phyloP scores from a whole-genome alignment of 92 coral and sea anemone genomes.

The Bergia sp. region DNA sequence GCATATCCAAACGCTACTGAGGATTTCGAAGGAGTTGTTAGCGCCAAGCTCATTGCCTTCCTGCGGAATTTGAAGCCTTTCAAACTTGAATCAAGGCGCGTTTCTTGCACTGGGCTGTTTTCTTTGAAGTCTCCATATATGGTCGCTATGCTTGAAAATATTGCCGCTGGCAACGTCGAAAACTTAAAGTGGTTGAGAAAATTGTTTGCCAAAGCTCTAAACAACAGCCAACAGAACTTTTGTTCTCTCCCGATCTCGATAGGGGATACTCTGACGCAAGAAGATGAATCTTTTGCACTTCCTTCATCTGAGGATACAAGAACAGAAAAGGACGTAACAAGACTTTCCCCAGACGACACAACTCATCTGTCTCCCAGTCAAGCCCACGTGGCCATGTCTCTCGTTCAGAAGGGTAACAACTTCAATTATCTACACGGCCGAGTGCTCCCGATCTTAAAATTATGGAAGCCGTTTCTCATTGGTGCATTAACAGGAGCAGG shows the following conservation, averaged over 20 bases:
- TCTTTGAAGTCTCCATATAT: conserved; percentile 31
- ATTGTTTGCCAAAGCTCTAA: not conserved
- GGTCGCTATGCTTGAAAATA: not conserved
- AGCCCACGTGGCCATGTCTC: not conserved
- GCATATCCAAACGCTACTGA: conserved; percentile 22
- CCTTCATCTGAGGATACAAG: not conserved
- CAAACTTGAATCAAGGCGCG: not conserved
- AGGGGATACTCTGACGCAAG: not conserved
- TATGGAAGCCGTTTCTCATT: conserved; percentile 29
- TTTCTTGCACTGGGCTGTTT: not conserved
- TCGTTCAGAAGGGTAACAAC: not conserved
- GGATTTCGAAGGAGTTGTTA: conserved; percentile 15
- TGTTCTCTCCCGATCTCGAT: not conserved
- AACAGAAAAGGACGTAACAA: not conserved
- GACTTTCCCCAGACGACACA: not conserved
- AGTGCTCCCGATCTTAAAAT: not conserved
- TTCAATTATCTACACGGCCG: not conserved
- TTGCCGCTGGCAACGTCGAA: conserved; percentile 18
- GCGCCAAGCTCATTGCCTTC: conserved; percentile 28
- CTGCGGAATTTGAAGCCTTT: not conserved
- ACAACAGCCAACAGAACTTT: not conserved
- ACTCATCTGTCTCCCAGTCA: not conserved
- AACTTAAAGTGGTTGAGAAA: not conserved
- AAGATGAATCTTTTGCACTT: not conserved
- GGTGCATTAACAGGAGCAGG: conserved; percentile 28